Evolutionary conservation across 2,888 invertebrate genomes (phyloP).

Genomic region (Monopis laevigella): DNA sequence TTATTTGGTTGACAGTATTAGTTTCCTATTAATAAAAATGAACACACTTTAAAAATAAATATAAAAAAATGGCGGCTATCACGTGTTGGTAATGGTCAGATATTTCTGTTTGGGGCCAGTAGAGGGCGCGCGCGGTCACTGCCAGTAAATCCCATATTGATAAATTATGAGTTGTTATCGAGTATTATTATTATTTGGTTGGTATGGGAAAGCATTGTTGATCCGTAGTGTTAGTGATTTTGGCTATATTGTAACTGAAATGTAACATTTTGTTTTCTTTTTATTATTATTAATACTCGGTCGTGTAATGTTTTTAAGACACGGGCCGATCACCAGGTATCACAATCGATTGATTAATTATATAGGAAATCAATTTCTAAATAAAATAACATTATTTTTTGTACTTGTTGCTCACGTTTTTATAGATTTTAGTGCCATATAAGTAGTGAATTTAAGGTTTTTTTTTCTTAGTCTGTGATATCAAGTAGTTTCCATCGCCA

Average conservation of each 20-base stretch:
- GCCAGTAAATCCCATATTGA: slow-evolving; percentile 28
- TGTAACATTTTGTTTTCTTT: slow-evolving; percentile 36
- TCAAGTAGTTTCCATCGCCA: slow-evolving; percentile 42
- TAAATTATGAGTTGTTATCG: slow-evolving; percentile 55
- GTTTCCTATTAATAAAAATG: too few species aligned
- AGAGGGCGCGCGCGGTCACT: too few species aligned
- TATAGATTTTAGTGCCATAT: slow-evolving; percentile 49
- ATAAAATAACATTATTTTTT: too few species aligned
- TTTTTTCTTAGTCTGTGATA: slow-evolving; percentile 63
- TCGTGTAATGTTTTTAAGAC: too few species aligned
- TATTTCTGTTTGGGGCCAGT: too few species aligned
- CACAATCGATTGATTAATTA: too few species aligned
- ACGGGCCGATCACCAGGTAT: too few species aligned
- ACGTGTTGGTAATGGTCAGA: not conserved
- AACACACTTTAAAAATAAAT: too few species aligned
- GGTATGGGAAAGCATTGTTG: slow-evolving; percentile 42
- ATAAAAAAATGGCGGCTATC: too few species aligned
- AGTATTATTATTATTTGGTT: slow-evolving; percentile 54
- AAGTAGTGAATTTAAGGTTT: slow-evolving; percentile 48
- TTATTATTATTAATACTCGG: too few species aligned
- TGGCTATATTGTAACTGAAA: slow-evolving; percentile 62
- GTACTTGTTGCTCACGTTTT: not conserved
- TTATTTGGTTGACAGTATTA: too few species aligned
- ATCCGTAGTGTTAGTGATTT: slow-evolving; percentile 33
- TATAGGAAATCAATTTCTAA: too few species aligned